Conservation (phyloP, 2,888 invertebrate species). For the Aspidiotus rigidus region DNA sequence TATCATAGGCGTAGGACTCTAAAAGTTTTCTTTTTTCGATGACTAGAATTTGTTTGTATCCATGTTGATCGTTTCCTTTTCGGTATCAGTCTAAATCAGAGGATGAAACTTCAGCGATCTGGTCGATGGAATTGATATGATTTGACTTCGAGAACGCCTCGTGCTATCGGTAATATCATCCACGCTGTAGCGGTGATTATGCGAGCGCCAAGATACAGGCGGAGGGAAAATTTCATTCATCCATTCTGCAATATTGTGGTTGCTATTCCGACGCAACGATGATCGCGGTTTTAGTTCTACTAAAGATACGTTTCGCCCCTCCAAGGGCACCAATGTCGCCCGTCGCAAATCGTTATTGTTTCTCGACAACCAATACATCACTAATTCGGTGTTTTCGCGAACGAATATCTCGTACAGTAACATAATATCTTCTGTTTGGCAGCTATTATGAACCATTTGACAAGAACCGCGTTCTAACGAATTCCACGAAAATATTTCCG, state of each 20-base stretch:
- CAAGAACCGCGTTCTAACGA: conserved; percentile 24
- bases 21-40: too few species aligned
- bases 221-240: conserved; percentile 37
- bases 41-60: not conserved
- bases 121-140: conserved; percentile 54
- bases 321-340: not conserved
- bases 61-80: not conserved
- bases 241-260: conserved; percentile 18
- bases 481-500: conserved; percentile 73
- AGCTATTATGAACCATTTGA: conserved; percentile 14
- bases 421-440: conserved; percentile 20
- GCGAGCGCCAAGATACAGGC: conserved; percentile 40
- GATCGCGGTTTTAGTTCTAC: not conserved
- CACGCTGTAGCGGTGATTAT: conserved; percentile 55
- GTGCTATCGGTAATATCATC: conserved; percentile 57
- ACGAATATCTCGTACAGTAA: conserved; percentile 46
- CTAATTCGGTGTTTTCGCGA: conserved; percentile 61
- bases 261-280: conserved; percentile 5
- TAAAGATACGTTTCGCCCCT: not conserved
- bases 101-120: conserved; percentile 54
- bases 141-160: conserved; percentile 45
- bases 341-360: conserved; percentile 23
- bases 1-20: too few species aligned
- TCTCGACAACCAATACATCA: conserved; percentile 53
- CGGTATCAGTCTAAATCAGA: conserved; percentile 3